Base-by-base conservation (phyloP, 1,140 invertebrate species). In the Zaprionus davidi region DNA sequence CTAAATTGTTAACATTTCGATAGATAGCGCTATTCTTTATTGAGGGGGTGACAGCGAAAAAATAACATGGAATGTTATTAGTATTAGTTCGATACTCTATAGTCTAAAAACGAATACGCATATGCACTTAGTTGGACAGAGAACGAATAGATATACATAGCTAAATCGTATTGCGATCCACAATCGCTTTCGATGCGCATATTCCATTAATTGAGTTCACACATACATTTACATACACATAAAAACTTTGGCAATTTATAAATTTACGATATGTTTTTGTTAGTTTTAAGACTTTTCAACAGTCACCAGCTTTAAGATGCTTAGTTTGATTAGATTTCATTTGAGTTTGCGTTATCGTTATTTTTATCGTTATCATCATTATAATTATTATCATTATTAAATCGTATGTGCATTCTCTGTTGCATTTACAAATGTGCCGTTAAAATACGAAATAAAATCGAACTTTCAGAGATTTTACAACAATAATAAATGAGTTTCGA, bases 241-340 rank as follows among this genome's bases (percentile, higher is more conserved):
- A 88, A 90, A 88, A 88, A 90, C 82, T 90, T 90, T 90, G 85
- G 85, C 85, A 90, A 90, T 90, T 90, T 90, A 90, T 90, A 90
- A 90, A 90, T 90, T 81, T 90, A 90, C 85, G 85, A 90, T 90
- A 90, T 90, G 85, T 90, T 90, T 90, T 79, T 90, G 85, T 90
- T 90, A 90, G 85, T 90, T 90, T 90, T 90, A 90, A 90, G 85
- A 90, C 85, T 81, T 90, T 85, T 81, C 67, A 81, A 90, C 86
- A 90, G 85, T 90, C 85, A 85, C 84, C 84, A 87, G 77, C 67
- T 79, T 82, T 56, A 69, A 79, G 75, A 79, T 82, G 20, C 82
- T 85, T 82, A 53, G 44, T 86, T 86, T 86, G 82, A 86, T 88
- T 87, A 76, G 63, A 74, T 80, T 68, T 55, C 53, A 44, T 64